Evolutionary conservation across 2,888 invertebrate genomes (phyloP), one percentile per base, ranked within the genome.

Genomic region (Drosophila maculinotata): DNA sequence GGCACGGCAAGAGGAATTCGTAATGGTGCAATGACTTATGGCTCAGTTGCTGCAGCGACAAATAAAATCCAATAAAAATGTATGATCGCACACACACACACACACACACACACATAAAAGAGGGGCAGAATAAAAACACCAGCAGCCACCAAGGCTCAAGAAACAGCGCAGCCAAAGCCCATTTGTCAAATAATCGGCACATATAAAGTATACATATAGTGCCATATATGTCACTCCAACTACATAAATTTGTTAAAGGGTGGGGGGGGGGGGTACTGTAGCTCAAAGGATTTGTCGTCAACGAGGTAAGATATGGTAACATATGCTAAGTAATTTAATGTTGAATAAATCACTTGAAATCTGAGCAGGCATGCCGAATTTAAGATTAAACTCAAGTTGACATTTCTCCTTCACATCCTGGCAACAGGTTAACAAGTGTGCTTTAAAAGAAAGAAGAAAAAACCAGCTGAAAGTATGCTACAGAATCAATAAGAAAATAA

Each of bases 1-100:
- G 63, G 58, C 39, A 49, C 26, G 36, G 20, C 42, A 79, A 79
- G 76, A 69, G 73, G 73, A 85, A 79, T 87, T 79, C 66, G 54
- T 81, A 79, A 87, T 87, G 82, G 83, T 82, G 77, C 83, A 83
- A 85, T 82, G 87, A 87, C 87, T 79, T 77, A 79, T 76, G 69
- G 74, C 68, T 64, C 47, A 74, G 39, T 75, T 66, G 66, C 60
- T 73, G 76, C 73, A 73, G 70, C 52, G 56, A 60, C 65, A 75
- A 73, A 73, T 73, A 73, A 73, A 73, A 73, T 56, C 76, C 60
- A 73, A 73, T 73, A 73, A 73, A 73, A 73, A 36, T 75, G 35
- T 72, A 53, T 51, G 58, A 39, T 36, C 33, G 48, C 31, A 62
- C 35, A 33, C 35, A 20, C 33, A 12, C 6, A 10, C 45, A 44